phyloP scores from a whole-genome alignment of 2,888 invertebrate genomes.

The Spisula solida region DNA sequence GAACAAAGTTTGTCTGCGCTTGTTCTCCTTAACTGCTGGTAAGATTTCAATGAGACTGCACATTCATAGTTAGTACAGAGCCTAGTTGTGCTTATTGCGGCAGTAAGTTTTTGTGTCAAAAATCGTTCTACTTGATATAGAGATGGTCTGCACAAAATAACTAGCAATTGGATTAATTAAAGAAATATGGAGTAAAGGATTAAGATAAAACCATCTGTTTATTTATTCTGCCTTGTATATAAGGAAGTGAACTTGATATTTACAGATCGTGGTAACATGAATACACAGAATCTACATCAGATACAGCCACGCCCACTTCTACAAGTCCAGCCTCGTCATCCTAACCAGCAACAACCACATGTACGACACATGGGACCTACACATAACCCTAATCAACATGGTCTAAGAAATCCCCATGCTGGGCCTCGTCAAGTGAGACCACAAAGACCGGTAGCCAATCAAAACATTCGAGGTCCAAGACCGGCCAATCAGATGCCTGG shows the following conservation, averaged over 20 bases:
- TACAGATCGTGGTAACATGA: background rate
- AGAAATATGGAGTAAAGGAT: too few species aligned
- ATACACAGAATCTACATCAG: background rate
- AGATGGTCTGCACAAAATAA: too few species aligned
- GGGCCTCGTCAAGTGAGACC: constrained; percentile 1
- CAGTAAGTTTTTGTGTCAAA: too few species aligned
- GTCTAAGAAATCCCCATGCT: background rate
- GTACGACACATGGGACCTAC: constrained; percentile 1
- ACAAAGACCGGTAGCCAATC: constrained; percentile 36
- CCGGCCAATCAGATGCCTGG: constrained; percentile 18
- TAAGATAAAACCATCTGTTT: too few species aligned
- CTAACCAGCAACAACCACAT: background rate
- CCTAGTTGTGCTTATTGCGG: too few species aligned
- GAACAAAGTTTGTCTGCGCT: too few species aligned
- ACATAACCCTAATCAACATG: background rate
- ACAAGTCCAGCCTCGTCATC: constrained; percentile 19
- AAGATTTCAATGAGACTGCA: too few species aligned
- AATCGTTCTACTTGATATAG: too few species aligned
- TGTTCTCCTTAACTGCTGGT: too few species aligned
- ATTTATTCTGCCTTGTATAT: too few species aligned
- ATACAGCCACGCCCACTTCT: constrained; percentile 41
- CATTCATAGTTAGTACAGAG: too few species aligned
- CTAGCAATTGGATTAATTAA: too few species aligned
- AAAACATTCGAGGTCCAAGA: constrained; percentile 36
- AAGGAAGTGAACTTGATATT: background rate